Base-by-base conservation (phyloP, 2,113 vertebrate species). In the Podilymbus podiceps region DNA sequence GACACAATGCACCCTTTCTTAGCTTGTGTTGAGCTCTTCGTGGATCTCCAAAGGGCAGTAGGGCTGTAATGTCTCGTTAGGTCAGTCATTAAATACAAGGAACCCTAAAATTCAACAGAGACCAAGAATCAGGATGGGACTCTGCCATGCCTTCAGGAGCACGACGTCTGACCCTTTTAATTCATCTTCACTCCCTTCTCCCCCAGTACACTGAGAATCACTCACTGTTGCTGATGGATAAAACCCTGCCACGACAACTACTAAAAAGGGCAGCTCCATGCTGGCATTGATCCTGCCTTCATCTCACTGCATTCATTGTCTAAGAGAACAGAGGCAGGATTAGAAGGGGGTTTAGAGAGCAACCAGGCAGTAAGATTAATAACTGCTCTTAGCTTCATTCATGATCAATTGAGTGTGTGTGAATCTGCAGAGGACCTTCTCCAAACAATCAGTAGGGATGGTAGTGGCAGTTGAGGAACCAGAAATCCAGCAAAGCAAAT, bases 281-380 rank as follows among this genome's bases (percentile, higher is more conserved):
- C 91, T 97, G 95, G 93, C 96, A 86, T 74, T 92, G 95, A 95
- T 94, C 89, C 88, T 92, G 90, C 93, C 95, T 96, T 96, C 85
- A 94, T 96, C 94, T 97, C 94, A 95, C 91, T 96, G 89, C 95
- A 92, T 93, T 95, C 96, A 97, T 96, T 97, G 96, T 98, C 88
- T 87, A 76, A 91, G 93, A 94, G 96, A 97, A 98, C 88, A 97
- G 95, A 97, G 84, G 92, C 82, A 79, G 93, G 96, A 97, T 97
- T 97, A 97, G 96, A 95, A 93, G 83, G 82, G 71, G 78, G 92
- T 95, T 95, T 96, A 93, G 90, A 96, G 92, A 71, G 90, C 81
- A 96, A 95, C 91, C 85, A 96, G 94, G 95, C 91, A 95, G 84
- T 88, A 97, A 95, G 92, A 97, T 97, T 97, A 96, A 96, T 96